Conservation (phyloP, 2,888 invertebrate species). For the Eupithecia dodoneata region DNA sequence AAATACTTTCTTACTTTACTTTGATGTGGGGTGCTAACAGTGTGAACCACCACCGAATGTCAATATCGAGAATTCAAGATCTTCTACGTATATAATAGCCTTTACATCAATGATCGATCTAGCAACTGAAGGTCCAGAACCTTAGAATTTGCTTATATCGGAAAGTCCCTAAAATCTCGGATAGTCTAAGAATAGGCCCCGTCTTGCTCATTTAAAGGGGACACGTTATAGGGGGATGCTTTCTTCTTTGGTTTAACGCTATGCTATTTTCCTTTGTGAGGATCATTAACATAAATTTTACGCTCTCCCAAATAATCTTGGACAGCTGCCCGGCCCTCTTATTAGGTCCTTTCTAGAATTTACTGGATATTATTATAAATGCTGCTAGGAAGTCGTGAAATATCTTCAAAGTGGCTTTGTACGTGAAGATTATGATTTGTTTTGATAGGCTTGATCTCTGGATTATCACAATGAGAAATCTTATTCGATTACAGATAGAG, state of each 20-base stretch:
- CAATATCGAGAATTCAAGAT: background rate
- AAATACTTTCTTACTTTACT: no score
- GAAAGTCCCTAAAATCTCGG: conserved; percentile 41
- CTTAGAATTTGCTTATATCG: background rate
- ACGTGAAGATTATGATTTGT: background rate
- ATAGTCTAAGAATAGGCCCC: conserved; percentile 50
- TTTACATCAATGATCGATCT: background rate
- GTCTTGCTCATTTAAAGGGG: conserved; percentile 65
- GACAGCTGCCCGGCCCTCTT: conserved; percentile 67
- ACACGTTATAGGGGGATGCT: conserved; percentile 68
- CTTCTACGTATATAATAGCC: no score
- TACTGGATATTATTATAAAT: conserved; percentile 65
- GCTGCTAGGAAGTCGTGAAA: conserved; percentile 50
- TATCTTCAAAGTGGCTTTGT: conserved; percentile 6
- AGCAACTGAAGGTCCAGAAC: background rate
- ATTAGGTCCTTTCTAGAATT: conserved; percentile 67
- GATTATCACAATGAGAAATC: background rate
- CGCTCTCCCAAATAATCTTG: conserved; percentile 72
- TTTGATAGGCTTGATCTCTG: background rate
- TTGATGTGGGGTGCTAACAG: no score
- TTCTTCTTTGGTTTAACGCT: conserved; percentile 70
- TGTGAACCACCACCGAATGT: background rate
- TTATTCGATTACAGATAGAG: background rate
- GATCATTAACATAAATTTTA: conserved; percentile 80
- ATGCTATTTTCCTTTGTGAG: conserved; percentile 67